Percentiles rank a stretch among this genome's conserved stretches.
These are phyloP conservation scores for Ochlodes sylvanus DNA, from an alignment of 2,888 invertebrate species.

Conservation along the genomic window DNA sequence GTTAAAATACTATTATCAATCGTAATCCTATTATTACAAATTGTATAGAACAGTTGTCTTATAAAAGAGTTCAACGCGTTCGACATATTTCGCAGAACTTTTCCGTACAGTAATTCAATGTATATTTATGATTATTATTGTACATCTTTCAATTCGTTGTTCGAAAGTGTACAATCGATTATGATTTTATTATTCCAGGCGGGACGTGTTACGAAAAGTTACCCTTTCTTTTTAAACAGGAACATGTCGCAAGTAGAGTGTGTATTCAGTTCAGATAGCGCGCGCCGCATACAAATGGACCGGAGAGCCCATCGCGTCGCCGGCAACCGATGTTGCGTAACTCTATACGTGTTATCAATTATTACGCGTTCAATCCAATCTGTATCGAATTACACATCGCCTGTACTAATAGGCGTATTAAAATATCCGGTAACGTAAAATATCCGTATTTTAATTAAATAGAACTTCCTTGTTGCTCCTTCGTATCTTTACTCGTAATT, in stretches of 20 bases:
- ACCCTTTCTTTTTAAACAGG: conserved; percentile 49
- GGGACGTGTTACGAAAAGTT: conserved; percentile 50
- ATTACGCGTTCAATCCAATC: conserved; percentile 33
- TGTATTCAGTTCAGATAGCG: conserved; percentile 47
- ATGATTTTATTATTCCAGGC: conserved; percentile 51
- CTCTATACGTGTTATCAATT: conserved; percentile 37
- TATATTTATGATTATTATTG: not conserved
- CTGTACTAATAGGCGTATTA: conserved; percentile 14
- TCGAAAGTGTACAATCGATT: conserved; percentile 20
- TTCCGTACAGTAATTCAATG: not conserved
- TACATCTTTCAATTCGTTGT: not conserved
- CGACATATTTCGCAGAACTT: not conserved
- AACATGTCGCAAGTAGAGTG: conserved; percentile 53
- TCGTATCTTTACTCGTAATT: too few relatives aligned
- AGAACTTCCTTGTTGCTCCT: not conserved
- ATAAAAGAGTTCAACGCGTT: conserved; percentile 32
- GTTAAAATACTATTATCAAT: too few relatives aligned
- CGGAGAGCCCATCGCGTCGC: conserved; percentile 34
- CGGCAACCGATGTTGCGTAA: conserved; percentile 28
- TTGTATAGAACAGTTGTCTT: not conserved
- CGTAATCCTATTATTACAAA: not conserved
- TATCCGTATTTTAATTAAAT: not conserved
- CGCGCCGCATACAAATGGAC: conserved; percentile 54
- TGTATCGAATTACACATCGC: conserved; percentile 14
- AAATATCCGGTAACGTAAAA: conserved; percentile 18